Base-by-base conservation (phyloP, 2,888 invertebrate species). In the Dione juno region DNA sequence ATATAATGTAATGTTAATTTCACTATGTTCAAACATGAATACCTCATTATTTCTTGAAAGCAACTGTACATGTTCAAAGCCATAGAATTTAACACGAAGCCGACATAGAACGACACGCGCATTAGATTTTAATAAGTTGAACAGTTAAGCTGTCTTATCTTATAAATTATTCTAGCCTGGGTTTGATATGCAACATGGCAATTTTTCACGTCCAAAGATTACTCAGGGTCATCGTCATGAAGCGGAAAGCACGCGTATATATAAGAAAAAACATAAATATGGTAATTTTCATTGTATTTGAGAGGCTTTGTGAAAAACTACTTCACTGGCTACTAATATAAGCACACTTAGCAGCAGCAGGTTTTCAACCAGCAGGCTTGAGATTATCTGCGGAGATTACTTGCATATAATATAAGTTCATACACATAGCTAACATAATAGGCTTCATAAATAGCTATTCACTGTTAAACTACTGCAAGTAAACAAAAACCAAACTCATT, bases 201-300 rank as follows among this genome's bases (percentile, higher is more conserved):
- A 64, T 50, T 72, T 57, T 40, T 57, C 69, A 72, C 66, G 69
- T 71, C 50, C 11, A 64, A 7, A 61, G 43, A n/a, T 59, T 43
- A 69, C 28, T 67, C 69, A 69, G 14, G 69, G 69, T 69, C 72
- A 43, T 65, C 64, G 64, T 16, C 67, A 40, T 57, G 19, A 40
- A 69, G 66, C 72, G 67, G 50, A 48, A 69, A 71, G 58, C 65
- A 50, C 41, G 45, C 21, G 37, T 45, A 40, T 63, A 40, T 40
- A 40, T 35, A 57, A 43, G 59, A 64, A 37, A 63, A 64, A 50
- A 63, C 59, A 52, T 72, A 48, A 54, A 58, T 67, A 72, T 72
- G 72, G 41, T 63, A 72, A 64, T 64, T 69, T 65, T 67, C 72
- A 72, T 72, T 72, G 72, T 72, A 59, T 66, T 58, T 53, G 19